Base-by-base conservation (phyloP, 1,140 invertebrate genomes). In the Asobara japonica region DNA sequence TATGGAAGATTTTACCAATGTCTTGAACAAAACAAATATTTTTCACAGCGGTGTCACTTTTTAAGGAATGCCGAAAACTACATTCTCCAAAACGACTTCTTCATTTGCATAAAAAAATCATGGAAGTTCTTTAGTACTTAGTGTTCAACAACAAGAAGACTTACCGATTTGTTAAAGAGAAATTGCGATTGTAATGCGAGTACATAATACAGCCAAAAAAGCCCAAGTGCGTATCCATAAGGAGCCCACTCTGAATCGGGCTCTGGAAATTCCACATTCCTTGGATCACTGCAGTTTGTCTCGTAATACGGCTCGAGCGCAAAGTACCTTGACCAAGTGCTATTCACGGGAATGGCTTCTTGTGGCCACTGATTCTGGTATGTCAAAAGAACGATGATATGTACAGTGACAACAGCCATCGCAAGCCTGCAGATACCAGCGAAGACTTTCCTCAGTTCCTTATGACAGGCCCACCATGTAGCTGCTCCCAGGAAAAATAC, bases 311-410 rank as follows among this genome's bases (percentile, higher is more conserved):
- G 76, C 90, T 92, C 60, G 93, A 87, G 68, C 29, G 90, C 92
- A 79, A 94, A 91, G 77, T 93, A 92, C 78, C 94, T 93, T 6
- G 92, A 90, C 80, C 92, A 90, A 1, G 90, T 87, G 77, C 89
- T 92, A 80, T 94, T 91, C 0, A 91, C 88, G 10, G 91, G 89
- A 48, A 97, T 81, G 4, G 91, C 80, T 27, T 93, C 90, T 77
- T 97, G 94, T 65, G 93, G 88, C 90, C 93, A 95, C 77, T 95
- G 91, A 76, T 95, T 93, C 86, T 98, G 97, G 82, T 97, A 98
- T 1, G 93, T 87, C 75, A 96, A 93, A n/a, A 98, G 80, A 3
- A 91, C 86, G 0, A 92, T 79, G 56, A 97, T 91, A 80, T 99
- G 96, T 13, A 91, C 78, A 1, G 91, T 91, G 75, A 94, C 91